Base-by-base conservation (phyloP, 1,140 invertebrate genomes). In the Cotesia chilonis region DNA sequence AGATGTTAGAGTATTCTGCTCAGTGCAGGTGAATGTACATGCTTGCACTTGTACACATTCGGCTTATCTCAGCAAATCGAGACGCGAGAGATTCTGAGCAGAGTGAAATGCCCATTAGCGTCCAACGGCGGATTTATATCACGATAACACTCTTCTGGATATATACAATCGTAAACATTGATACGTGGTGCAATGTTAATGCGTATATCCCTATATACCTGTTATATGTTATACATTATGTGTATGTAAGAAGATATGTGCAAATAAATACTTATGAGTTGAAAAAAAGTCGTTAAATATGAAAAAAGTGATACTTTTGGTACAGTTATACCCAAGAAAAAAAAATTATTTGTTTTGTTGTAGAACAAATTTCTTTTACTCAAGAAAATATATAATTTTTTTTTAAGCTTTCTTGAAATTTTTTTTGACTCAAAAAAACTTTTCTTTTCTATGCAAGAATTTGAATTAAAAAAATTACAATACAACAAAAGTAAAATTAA, bases 51-150 rank as follows among this genome's bases (percentile, higher is more conserved):
- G 52, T 63, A 63, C 37, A 38, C 60, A 38, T 63, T 57, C 9
- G 28, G 35, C 28, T 68, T 68, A 68, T 68, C 66, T 47, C 41
- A 47, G 66, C 66, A 68, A 68, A 68, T 68, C 66, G 66, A 68
- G 66, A 68, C 47, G 63, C 63, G 36, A 65, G 41, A 65, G 63
- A 71, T 66, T 37, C 70, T 57, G 76, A 75, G 77, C 78, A 66
- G 76, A 75, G 77, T 79, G 76, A 76, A 82, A 80, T 76, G 78
- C 79, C 80, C 78, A 83, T 83, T 81, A 81, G 79, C 79, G 80
- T 79, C 79, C 74, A 76, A 61, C 70, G 75, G 78, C 75, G 78
- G 81, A 83, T 83, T 81, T 81, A 81, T 83, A 78, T 81, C 78
- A 79, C 78, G 79, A 83, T 83, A 83, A 80, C 77, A 75, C 65